phyloP scores from a whole-genome alignment of 1,140 invertebrate species.

The Metaphire vulgaris region DNA sequence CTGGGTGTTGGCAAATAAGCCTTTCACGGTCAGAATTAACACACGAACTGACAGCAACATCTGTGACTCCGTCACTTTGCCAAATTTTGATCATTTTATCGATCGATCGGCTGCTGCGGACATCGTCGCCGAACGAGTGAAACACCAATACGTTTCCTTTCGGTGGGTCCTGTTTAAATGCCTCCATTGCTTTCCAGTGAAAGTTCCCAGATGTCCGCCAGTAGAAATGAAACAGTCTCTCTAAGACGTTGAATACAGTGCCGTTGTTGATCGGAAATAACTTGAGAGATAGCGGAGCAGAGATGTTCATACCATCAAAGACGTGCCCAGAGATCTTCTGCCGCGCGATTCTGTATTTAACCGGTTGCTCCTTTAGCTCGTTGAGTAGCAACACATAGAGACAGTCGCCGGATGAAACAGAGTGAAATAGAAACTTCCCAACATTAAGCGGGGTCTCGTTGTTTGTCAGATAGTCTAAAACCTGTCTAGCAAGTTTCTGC shows the following conservation, averaged over 20 bases:
- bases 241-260: not conserved
- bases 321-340: not conserved
- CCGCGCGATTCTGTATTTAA: not conserved
- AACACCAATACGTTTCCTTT: not conserved
- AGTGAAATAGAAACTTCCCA: not conserved
- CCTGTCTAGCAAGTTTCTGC: not conserved
- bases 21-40: not conserved
- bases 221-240: not conserved
- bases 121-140: not conserved
- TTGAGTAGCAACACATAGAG: not conserved
- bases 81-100: not conserved
- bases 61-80: not conserved
- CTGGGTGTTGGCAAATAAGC: not conserved
- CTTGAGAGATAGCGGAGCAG: not conserved
- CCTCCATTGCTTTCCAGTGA: not conserved
- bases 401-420: not conserved
- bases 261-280: not conserved
- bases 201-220: not conserved
- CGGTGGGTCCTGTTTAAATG: not conserved
- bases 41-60: not conserved
- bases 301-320: not conserved
- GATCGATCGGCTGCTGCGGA: not conserved
- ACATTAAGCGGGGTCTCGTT: not conserved
- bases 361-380: not conserved
- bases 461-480: not conserved